Evolutionary conservation across 2,888 invertebrate genomes (phyloP), one percentile per base, ranked within the genome.

Genomic region (Tridacna crocea): DNA sequence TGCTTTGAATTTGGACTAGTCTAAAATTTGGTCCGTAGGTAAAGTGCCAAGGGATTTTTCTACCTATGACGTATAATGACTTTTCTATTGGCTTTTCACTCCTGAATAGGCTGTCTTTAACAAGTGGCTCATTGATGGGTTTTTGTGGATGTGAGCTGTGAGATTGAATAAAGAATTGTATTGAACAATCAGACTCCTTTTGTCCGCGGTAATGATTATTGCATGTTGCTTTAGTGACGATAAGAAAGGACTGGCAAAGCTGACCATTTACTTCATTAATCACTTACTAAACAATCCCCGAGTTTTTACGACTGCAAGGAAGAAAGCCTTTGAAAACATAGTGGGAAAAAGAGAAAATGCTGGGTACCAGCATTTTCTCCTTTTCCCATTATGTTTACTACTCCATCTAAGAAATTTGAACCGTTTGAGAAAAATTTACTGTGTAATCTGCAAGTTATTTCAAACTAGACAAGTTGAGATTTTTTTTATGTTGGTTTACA

Each of bases 111-210:
- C 66, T 66, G 66, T 46, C 46, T 36, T 24, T 70, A 22, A 70
- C 70, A 51, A 70, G 70, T 70, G 70, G 70, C 51, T 70, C 51
- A 24, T 70, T 51, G 26, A 70, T 3, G 51, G 26, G 51, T 22
- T 51, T 70, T 70, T 70, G 70, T 70, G 51, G 70, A 51, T 51
- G 26, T 22, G 19, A 61, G 24, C 26, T 26, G 22, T 70, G 36
- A 48, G 15, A 11, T 46, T 48, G 70, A 70, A 70, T 70, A 51
- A 70, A 51, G 26, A 22, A 17, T 70, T 70, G 51, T 46, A 70
- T 70, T 70, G 70, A 70, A 17, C 70, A 22, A 22, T 24, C 70
- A 70, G 51, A 51, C 48, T 70, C 70, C 47, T 70, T 70, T 70
- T 70, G 70, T 70, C 47, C 26, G 22, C 66, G 51, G 47, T 70